phyloP scores from a whole-genome alignment of 2,113 vertebrate genomes.

The Amphiprion ocellaris region DNA sequence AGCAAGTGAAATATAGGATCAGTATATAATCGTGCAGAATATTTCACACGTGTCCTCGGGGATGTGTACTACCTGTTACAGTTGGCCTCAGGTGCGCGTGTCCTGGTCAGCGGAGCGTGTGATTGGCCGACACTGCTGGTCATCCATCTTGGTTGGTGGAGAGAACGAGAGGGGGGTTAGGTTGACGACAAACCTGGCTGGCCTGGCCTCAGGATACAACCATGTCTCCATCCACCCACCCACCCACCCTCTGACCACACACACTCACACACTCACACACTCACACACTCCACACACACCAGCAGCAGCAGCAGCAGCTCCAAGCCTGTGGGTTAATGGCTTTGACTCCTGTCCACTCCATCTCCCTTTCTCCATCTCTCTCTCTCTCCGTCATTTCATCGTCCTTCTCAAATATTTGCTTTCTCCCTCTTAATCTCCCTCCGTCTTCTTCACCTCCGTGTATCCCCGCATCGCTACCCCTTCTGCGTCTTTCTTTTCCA shows the following conservation, averaged over 20 bases:
- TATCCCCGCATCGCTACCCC: rapidly evolving
- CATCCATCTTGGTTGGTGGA: conserved; percentile 73
- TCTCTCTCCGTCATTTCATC: conserved; percentile 37
- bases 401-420: conserved; percentile 63
- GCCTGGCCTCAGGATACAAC: conserved; percentile 36
- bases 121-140: conserved; percentile 69
- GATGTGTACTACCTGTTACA: conserved; percentile 36
- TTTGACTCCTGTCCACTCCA: conserved; percentile 62
- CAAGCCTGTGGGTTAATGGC: conserved; percentile 62
- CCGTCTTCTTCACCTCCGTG: conserved; percentile 32
- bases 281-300: background rate
- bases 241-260: conserved; percentile 10
- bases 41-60: conserved; percentile 26
- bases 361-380: conserved; percentile 29
- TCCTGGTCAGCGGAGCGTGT: conserved; percentile 62
- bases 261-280: conserved; percentile 20
- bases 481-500: conserved; percentile 16
- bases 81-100: conserved; percentile 56
- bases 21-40: background rate
- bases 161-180: conserved; percentile 45
- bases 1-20: conserved; percentile 10
- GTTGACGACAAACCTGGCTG: conserved; percentile 51
- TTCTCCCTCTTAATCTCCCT: conserved; percentile 48
- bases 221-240: conserved; percentile 39
- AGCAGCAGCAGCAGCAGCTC: conserved; percentile 33